Conservation (phyloP, 2,888 invertebrate species). For the Nephrotoma guestfalica region DNA sequence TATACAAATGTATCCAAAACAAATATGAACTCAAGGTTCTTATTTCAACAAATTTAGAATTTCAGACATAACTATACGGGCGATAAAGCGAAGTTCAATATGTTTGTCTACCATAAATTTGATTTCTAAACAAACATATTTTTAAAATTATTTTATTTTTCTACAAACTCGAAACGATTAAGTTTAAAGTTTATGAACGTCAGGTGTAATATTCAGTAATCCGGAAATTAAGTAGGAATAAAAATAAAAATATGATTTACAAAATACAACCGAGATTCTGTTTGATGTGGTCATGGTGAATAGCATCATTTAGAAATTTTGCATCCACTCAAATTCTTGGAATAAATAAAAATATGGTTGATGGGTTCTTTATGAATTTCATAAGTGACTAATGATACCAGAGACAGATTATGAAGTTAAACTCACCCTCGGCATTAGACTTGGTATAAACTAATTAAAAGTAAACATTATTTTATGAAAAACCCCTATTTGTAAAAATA, state of each 20-base stretch:
- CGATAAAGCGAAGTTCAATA: background rate
- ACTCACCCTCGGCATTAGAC: background rate
- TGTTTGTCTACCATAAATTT: background rate
- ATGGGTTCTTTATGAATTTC: background rate
- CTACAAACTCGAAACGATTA: background rate
- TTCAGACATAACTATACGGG: background rate
- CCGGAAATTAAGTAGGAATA: background rate
- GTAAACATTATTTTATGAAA: background rate
- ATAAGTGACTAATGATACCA: background rate
- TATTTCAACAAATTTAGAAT: background rate
- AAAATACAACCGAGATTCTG: background rate
- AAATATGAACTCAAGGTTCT: background rate
- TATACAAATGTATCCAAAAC: background rate
- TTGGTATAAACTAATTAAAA: background rate
- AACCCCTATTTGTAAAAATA: background rate
- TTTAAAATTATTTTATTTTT: background rate
- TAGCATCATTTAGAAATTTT: background rate
- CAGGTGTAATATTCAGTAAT: background rate
- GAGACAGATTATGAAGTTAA: background rate
- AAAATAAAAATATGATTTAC: background rate
- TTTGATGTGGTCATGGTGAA: background rate
- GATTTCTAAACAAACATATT: background rate
- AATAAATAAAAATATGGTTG: background rate
- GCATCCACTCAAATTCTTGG: background rate
- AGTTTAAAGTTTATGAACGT: background rate